Base-by-base conservation (phyloP, 2,113 vertebrate genomes). In the Myodes glareolus region DNA sequence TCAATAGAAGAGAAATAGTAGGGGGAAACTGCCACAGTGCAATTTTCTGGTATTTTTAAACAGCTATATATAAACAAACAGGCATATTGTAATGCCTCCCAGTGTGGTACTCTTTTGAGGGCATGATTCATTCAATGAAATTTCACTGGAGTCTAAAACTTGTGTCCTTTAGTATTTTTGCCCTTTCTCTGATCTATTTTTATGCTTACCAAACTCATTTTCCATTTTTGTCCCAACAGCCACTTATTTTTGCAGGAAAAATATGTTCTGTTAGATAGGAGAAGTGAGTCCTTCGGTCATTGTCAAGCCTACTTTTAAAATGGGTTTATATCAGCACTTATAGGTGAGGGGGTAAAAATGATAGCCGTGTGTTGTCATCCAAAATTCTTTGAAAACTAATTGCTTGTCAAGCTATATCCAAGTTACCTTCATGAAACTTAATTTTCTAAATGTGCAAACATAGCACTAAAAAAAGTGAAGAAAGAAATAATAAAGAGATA, bases 371-470 rank as follows among this genome's bases (percentile, higher is more conserved):
- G 42, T 39, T 52, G 1, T 78, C 72, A 19, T 70, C 10, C 31
- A 16, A 78, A 70, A 76, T 70, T 42, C n/a, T 16, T 31, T 80
- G 88, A 73, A 11, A 93, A 52, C 63, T 81, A 73, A 70, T 96
- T 92, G 29, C 50, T 81, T 88, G 63, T 75, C 63, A 87, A 90
- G 36, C 7, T 29, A n/a, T 50, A 12, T 94, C 33, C 42, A 81
- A 73, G 11, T 86, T 86, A 81, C 8, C 47, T 55, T 75, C 25
- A 47, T 55, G 17, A 92, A 95, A 90, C 11, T 87, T 61, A 65
- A 58, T 90, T 94, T 96, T 92, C 75, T 27, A 90, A 93, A 27
- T 65, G 25, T 50, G 55, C 55, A 80, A 68, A 94, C 6, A 85
- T 90, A 94, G 29, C 27, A 50, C 50, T 93, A 36, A 45, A n/a